Base-by-base conservation (phyloP, 1,140 invertebrate species). In the Mizuhopecten yessoensis region DNA sequence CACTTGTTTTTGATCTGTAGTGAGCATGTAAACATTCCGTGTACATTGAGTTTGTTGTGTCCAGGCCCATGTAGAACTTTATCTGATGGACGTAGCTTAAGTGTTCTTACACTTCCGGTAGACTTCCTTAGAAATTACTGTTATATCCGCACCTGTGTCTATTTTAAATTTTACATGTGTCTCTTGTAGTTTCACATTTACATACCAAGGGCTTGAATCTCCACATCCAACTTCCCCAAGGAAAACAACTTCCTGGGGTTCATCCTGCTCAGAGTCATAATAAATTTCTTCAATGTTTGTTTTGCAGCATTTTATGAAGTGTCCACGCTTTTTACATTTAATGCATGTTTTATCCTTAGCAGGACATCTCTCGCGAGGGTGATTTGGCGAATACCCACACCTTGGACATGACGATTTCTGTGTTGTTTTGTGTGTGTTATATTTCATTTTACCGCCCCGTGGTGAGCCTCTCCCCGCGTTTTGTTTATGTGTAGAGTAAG, bases 291-390 rank as follows among this genome's bases (percentile, higher is more conserved):
- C 20, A 11, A 33, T 87, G 10, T 15, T 20, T 23, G 5, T 87
- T 45, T 29, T 42, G 33, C 90, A 91, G n/a, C 9, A 34, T 86
- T 88, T 88, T 39, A 23, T 75, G 87, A 86, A 91, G 33, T 88
- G 87, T 86, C 90, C 90, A 7, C 86, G 86, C 3, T 45, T 34
- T 29, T 75, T n/a, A 75, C 90, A 90, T 10, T 49, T 45, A 17
- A 17, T n/a, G 49, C 86, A 90, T 49, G 87, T 87, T 17, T 0
- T 42, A 33, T 75, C 33, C 86, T 42, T 89, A 33, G 90, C 87
- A n/a, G 87, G 90, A 86, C 90, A 88, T n/a, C n/a, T n/a, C n/a
- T n/a, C n/a, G n/a, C n/a, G n/a, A n/a, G n/a, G n/a, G n/a, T n/a
- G n/a, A n/a, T n/a, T n/a, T n/a, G n/a, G n/a, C n/a, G n/a, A n/a